Evolutionary conservation across 2,113 vertebrate genomes (phyloP).

Genomic region (Engystomops pustulosus): DNA sequence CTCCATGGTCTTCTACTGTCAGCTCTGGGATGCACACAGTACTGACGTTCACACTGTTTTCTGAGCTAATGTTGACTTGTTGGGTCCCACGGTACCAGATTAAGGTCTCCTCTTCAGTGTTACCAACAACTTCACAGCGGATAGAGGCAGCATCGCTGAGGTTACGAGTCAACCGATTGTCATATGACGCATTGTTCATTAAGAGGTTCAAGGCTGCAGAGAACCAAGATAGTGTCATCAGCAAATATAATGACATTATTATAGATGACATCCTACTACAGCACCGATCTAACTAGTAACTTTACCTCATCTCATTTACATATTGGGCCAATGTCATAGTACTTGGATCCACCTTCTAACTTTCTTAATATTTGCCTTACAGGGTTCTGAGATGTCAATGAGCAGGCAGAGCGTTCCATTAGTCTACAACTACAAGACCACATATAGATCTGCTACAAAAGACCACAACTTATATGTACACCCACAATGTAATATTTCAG

Average conservation of each 20-base stretch:
- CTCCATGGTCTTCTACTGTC: conserved; percentile 64
- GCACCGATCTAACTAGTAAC: too few relatives aligned
- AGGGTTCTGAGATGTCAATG: background rate
- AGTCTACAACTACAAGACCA: too few relatives aligned
- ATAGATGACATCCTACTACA: too few relatives aligned
- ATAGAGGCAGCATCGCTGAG: conserved; percentile 59
- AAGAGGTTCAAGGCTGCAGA: background rate
- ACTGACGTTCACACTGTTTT: conserved; percentile 74
- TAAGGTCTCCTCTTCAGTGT: conserved; percentile 68
- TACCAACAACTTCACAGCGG: conserved; percentile 67
- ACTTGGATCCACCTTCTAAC: background rate
- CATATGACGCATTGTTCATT: background rate
- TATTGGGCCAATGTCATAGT: too few relatives aligned
- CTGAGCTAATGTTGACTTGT: conserved; percentile 66
- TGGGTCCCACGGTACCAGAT: conserved; percentile 70
- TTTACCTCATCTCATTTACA: background rate
- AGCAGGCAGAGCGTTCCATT: background rate
- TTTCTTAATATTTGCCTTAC: background rate
- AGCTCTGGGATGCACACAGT: conserved; percentile 72
- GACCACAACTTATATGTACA: too few relatives aligned
- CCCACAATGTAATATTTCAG: too few relatives aligned
- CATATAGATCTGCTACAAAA: too few relatives aligned
- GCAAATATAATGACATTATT: conserved; percentile 51
- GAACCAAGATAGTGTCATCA: conserved; percentile 60
- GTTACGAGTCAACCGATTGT: conserved; percentile 36